Evolutionary conservation across 2,113 vertebrate genomes (phyloP).

Genomic region (Neodon shergylaensis): DNA sequence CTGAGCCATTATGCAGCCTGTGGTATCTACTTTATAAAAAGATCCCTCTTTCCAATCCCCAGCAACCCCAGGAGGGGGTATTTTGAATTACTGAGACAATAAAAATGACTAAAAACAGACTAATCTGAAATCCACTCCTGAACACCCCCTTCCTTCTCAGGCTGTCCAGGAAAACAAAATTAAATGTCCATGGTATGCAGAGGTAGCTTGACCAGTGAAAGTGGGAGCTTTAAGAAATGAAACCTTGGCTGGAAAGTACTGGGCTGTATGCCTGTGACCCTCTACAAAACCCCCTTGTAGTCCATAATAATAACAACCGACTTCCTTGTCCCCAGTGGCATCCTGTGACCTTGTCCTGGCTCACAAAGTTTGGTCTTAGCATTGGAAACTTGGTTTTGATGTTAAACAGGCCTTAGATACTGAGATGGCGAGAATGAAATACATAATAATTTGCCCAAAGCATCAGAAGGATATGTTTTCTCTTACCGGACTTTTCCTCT

Average conservation of each 20-base stretch:
- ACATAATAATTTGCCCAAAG: not conserved
- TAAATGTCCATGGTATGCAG: not conserved
- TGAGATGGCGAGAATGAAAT: slow-evolving; percentile 31
- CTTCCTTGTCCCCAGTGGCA: slow-evolving; percentile 10
- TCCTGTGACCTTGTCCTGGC: not conserved
- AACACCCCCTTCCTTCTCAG: not conserved
- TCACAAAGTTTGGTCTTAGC: slow-evolving; percentile 55
- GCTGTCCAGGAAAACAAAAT: not conserved
- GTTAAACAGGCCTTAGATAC: slow-evolving; percentile 37
- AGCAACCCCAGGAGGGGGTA: not conserved
- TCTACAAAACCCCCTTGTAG: not conserved
- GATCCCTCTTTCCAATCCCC: not conserved
- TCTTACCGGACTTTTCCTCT: slow-evolving; percentile 99
- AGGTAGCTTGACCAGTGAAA: not conserved
- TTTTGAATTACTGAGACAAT: slow-evolving; percentile 17
- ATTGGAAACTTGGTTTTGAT: slow-evolving; percentile 46
- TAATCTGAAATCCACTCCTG: not conserved
- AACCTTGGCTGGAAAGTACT: slow-evolving; percentile 29
- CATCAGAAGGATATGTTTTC: slow-evolving; percentile 25
- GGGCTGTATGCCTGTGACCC: not conserved
- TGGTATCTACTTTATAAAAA: slow-evolving; percentile 10
- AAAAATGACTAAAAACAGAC: not conserved
- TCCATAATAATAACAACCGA: slow-evolving; percentile 46
- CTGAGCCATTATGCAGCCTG: not conserved
- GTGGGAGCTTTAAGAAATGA: not conserved